phyloP scores from a whole-genome alignment of 2,888 invertebrate genomes.

The Scaptomyza polygonia region DNA sequence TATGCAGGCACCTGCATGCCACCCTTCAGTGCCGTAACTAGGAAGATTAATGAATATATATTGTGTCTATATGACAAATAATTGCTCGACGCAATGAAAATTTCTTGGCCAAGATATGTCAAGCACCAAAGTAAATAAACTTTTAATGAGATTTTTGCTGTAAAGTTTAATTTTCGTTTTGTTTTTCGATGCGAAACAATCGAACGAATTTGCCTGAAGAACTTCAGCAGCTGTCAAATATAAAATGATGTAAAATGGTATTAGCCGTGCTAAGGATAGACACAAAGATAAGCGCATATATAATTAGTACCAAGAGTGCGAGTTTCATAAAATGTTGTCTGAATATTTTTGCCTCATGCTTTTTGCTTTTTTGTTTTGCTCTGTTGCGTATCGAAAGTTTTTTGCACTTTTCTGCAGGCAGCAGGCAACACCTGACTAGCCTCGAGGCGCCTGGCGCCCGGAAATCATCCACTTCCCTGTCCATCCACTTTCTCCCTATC shows the following conservation, averaged over 20 bases:
- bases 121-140: constrained; percentile 41
- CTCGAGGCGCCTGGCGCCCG: constrained; percentile 20
- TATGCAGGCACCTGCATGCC: constrained; percentile 39
- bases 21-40: neutral
- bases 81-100: constrained; percentile 49
- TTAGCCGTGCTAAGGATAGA: constrained; percentile 32
- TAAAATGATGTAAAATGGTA: constrained; percentile 59
- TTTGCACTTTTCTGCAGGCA: constrained; percentile 32
- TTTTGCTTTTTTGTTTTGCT: neutral
- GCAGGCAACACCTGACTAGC: constrained; percentile 31
- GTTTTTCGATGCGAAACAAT: constrained; percentile 47
- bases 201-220: constrained; percentile 50
- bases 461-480: constrained; percentile 28
- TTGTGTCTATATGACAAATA: constrained; percentile 39
- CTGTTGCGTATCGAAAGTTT: constrained; percentile 22
- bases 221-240: constrained; percentile 59
- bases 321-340: constrained; percentile 25
- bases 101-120: constrained; percentile 41
- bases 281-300: constrained; percentile 69
- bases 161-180: constrained; percentile 34
- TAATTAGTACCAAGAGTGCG: constrained; percentile 63
- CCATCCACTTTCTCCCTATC: neutral
- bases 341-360: constrained; percentile 12
- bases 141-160: constrained; percentile 70
- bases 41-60: neutral